Conservation (phyloP, 2,797 vertebrate species). For the Syncerus caffer region DNA sequence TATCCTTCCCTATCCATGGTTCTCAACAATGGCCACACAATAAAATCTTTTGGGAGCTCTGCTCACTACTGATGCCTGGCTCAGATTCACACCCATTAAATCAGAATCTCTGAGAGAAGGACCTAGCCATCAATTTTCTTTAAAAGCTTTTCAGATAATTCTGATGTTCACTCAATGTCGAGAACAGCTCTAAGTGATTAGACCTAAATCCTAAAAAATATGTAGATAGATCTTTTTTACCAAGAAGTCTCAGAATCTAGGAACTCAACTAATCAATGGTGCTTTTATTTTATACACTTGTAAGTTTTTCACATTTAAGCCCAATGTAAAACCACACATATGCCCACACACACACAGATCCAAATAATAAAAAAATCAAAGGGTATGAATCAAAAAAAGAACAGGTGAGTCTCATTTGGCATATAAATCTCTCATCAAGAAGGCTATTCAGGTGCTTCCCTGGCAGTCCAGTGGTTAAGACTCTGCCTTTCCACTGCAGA, state of each 20-base stretch:
- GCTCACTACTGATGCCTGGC: neutral
- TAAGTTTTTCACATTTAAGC: neutral
- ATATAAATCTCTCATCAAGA: neutral
- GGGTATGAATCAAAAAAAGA: constrained; percentile 8
- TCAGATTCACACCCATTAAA: neutral
- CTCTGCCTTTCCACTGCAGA: neutral
- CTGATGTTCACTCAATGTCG: neutral
- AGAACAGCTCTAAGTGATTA: neutral
- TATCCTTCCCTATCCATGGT: neutral
- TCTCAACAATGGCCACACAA: neutral
- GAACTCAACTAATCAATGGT: neutral
- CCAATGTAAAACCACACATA: neutral
- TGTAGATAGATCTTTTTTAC: neutral
- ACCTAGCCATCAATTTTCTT: neutral
- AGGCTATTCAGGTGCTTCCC: neutral
- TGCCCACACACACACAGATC: neutral
- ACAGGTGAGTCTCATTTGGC: neutral
- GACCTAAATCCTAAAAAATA: constrained; percentile 16
- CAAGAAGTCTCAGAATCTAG: neutral
- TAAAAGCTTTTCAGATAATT: neutral
- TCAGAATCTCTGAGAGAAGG: neutral
- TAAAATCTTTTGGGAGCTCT: neutral
- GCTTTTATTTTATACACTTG: neutral
- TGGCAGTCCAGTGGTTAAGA: neutral
- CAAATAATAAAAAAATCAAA: constrained; percentile 25